phyloP scores from a whole-genome alignment of 1,140 invertebrate genomes.

The Dinothrombium tinctorium region DNA sequence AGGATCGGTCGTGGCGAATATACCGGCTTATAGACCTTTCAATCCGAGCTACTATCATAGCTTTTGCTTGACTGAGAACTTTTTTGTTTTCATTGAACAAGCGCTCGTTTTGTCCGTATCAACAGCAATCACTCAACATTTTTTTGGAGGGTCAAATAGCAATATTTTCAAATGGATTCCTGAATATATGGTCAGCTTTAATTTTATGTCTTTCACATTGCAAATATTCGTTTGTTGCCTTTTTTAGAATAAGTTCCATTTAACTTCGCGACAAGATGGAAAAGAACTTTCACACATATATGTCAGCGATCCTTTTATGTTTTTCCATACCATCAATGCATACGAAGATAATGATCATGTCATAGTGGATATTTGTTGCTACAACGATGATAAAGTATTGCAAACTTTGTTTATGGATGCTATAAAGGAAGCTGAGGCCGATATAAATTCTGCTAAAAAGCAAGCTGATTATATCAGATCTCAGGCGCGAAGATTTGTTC shows the following conservation, averaged over 20 bases:
- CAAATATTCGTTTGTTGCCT: background rate
- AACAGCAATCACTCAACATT: conserved; percentile 28
- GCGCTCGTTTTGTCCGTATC: conserved; percentile 39
- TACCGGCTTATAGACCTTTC: conserved; percentile 44
- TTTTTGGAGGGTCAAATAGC: conserved; percentile 10
- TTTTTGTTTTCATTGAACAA: conserved; percentile 58
- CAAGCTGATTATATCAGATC: background rate
- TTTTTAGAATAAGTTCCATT: conserved; percentile 38
- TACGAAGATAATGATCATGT: conserved; percentile 43
- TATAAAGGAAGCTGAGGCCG: background rate
- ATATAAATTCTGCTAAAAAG: background rate
- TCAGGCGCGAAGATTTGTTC: conserved; percentile 5
- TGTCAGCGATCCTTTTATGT: conserved; percentile 49
- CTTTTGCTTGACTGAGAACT: conserved; percentile 59
- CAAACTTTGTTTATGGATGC: conserved; percentile 3
- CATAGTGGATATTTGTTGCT: conserved; percentile 53
- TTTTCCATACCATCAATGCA: conserved; percentile 66
- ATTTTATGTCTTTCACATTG: background rate
- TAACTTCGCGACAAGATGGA: conserved; percentile 34
- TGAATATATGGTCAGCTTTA: conserved; percentile 4
- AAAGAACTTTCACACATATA: conserved; percentile 26
- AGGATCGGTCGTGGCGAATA: conserved; percentile 30
- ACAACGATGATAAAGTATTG: conserved; percentile 37
- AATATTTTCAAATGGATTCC: conserved; percentile 11
- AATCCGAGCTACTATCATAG: conserved; percentile 68